A percentile compares a stretch with the other conserved stretches of the same genome.
Conservation (phyloP, 2,888 invertebrate genomes). For the Asteroscopus sphinx region DNA sequence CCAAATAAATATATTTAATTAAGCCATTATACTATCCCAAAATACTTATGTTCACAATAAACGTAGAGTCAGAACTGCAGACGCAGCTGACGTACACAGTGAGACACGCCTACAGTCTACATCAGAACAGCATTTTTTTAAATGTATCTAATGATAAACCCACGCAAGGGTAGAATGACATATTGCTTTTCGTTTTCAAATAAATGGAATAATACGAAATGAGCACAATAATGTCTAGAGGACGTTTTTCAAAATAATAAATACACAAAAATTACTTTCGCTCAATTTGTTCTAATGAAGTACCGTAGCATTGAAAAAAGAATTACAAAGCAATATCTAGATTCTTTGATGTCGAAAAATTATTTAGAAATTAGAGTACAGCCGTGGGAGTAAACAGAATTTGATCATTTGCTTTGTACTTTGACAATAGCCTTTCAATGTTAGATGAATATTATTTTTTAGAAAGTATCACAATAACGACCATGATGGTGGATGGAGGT, state of each 20-base stretch:
- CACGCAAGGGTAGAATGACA: constrained; percentile 3
- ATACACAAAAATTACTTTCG: constrained; percentile 14
- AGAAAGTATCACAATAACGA: constrained; percentile 11
- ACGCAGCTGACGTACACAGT: constrained; percentile 5
- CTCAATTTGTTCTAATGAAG: constrained; percentile 27
- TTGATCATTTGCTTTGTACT: not conserved
- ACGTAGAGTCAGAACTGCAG: not conserved
- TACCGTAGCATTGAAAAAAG: constrained; percentile 24
- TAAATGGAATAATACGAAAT: constrained; percentile 21
- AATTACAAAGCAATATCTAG: constrained; percentile 11
- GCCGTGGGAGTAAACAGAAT: not conserved
- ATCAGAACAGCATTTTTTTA: not conserved
- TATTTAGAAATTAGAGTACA: constrained; percentile 9
- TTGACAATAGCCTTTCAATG: constrained; percentile 3
- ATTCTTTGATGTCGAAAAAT: constrained; percentile 25
- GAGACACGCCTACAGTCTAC: constrained; percentile 10
- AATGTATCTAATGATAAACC: constrained; percentile 2
- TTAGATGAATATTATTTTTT: constrained; percentile 10
- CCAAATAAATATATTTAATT: no score
- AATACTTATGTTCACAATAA: no score
- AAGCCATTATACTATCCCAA: no score
- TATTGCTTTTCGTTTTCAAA: constrained; percentile 21
- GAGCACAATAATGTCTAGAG: constrained; percentile 22
- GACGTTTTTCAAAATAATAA: constrained; percentile 15
- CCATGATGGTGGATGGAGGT: constrained; percentile 2